Conservation (phyloP, 2,113 vertebrate genomes). For the Amphiprion percula region DNA sequence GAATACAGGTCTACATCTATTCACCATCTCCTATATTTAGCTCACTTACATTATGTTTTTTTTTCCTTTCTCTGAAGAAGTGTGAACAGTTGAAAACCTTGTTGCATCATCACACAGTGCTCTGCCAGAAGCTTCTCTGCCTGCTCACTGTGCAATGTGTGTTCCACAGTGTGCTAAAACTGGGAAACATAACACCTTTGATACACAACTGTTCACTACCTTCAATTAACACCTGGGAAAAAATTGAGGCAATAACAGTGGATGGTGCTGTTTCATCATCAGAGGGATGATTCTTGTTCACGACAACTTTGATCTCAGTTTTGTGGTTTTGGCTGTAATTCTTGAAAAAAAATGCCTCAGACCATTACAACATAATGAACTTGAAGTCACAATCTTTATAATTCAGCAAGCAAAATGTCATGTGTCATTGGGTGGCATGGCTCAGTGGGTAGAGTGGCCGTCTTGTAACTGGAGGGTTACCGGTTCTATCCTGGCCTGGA, state of each 20-base stretch:
- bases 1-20: conserved; percentile 7
- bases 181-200: conserved; percentile 28
- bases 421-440: too few species aligned
- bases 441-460: too few species aligned
- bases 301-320: background rate
- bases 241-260: conserved; percentile 1
- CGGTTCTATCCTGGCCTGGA: too few species aligned
- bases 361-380: background rate
- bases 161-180: conserved; percentile 27
- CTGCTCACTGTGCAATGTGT: background rate
- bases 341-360: background rate
- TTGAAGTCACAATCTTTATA: too few species aligned
- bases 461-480: too few species aligned
- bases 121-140: conserved; percentile 22
- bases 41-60: conserved; percentile 12
- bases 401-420: too few species aligned
- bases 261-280: conserved; percentile 3
- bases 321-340: background rate
- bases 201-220: conserved; percentile 2
- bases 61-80: background rate
- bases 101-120: conserved; percentile 33
- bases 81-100: conserved; percentile 39
- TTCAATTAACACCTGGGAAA: conserved; percentile 41
- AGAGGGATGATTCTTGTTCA: background rate
- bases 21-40: conserved; percentile 42